Conservation (phyloP, 1,140 invertebrate species). For the Lepeophtheirus salmonis region DNA sequence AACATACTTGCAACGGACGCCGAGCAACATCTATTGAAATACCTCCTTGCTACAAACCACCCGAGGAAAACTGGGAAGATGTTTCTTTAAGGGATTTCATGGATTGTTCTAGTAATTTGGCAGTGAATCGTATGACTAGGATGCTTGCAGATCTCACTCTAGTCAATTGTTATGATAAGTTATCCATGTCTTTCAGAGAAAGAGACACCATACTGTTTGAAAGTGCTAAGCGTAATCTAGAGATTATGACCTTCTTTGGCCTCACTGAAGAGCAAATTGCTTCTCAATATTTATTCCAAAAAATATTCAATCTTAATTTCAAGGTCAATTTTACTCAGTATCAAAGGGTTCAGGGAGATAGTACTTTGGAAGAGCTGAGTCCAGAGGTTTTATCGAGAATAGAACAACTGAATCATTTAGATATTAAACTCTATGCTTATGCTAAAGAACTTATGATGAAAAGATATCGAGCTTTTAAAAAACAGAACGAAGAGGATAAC, state of each 20-base stretch:
- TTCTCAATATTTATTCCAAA: slow-evolving; percentile 88
- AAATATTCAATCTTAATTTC: slow-evolving; percentile 84
- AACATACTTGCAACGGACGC: slow-evolving; percentile 68
- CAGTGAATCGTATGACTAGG: slow-evolving; percentile 82
- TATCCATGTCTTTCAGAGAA: slow-evolving; percentile 42
- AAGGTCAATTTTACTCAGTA: slow-evolving; percentile 69
- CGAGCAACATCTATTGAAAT: slow-evolving; percentile 45
- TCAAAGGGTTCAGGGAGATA: slow-evolving; percentile 62
- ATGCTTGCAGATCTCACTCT: slow-evolving; percentile 60
- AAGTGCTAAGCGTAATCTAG: slow-evolving; percentile 83
- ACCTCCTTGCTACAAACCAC: slow-evolving; percentile 31
- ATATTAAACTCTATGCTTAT: slow-evolving; percentile 81
- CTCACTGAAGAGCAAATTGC: slow-evolving; percentile 85
- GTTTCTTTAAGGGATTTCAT: slow-evolving; percentile 66
- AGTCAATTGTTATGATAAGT: slow-evolving; percentile 83
- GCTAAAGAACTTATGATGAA: slow-evolving; percentile 70
- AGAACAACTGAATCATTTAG: slow-evolving; percentile 60
- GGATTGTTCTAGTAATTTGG: slow-evolving; percentile 73
- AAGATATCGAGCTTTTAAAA: slow-evolving; percentile 32
- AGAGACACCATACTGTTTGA: slow-evolving; percentile 63
- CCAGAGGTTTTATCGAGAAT: slow-evolving; percentile 51
- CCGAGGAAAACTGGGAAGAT: slow-evolving; percentile 39
- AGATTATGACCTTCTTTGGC: slow-evolving; percentile 88
- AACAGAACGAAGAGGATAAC: not conserved
- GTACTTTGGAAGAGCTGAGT: slow-evolving; percentile 48